These are phyloP conservation scores for Trichonephila clavipes DNA, from an alignment of 1,140 invertebrate species.

Conservation along the genomic window DNA sequence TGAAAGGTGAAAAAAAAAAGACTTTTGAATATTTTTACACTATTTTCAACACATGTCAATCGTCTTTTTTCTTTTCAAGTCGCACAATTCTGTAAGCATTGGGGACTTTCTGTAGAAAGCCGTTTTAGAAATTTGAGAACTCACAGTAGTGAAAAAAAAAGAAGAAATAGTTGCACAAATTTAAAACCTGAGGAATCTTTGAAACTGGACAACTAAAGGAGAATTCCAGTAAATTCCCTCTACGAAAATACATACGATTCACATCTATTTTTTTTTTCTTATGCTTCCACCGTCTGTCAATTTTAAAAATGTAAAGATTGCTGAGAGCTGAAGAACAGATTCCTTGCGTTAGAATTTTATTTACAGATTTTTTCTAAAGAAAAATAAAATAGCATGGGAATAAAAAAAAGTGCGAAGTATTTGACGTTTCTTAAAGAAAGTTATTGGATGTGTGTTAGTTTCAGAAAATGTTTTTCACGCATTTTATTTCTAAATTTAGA, in stretches of 20 bases:
- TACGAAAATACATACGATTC: neutral
- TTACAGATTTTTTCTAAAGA: neutral
- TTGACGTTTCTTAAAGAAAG: slow-evolving; percentile 1
- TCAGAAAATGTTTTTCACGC: neutral
- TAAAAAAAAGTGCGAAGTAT: neutral
- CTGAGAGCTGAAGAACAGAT: neutral
- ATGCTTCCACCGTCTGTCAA: neutral
- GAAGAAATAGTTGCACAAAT: neutral
- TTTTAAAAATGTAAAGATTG: slow-evolving; percentile 23
- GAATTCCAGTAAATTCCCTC: neutral
- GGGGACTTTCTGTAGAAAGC: neutral
- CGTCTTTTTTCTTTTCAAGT: neutral
- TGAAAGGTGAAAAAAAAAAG: neutral
- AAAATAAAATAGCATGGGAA: neutral
- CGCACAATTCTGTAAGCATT: neutral
- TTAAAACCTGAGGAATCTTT: neutral
- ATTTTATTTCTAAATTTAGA: too few species aligned
- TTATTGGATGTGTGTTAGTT: neutral
- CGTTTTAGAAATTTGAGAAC: neutral
- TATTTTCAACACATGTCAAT: neutral
- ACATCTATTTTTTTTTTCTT: neutral
- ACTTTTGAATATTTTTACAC: neutral
- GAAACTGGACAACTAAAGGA: neutral
- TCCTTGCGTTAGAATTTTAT: neutral
- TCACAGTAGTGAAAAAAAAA: neutral